phyloP scores from a whole-genome alignment of 2,797 vertebrate genomes.

The Pitangus sulphuratus region DNA sequence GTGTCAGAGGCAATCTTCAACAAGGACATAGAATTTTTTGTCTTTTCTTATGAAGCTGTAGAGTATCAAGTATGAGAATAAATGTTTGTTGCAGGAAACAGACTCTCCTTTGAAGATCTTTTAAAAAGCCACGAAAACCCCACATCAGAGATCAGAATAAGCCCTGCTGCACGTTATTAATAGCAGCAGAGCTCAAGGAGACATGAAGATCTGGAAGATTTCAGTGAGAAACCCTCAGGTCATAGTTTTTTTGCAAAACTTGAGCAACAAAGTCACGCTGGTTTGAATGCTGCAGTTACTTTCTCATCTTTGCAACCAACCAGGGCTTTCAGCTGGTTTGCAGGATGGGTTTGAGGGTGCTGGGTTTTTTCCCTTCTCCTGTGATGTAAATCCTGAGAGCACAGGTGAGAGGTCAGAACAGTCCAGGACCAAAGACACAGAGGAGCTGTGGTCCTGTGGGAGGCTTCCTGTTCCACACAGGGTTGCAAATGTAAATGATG shows the following conservation, averaged over 20 bases:
- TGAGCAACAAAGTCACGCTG: neutral
- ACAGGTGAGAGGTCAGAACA: neutral
- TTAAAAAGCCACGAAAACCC: rapidly evolving
- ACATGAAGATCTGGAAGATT: neutral
- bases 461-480: neutral
- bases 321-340: neutral
- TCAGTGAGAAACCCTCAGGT: neutral
- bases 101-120: neutral
- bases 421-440: neutral
- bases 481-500: neutral
- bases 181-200: neutral
- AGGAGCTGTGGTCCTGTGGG: neutral
- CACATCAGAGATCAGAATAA: neutral
- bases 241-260: neutral
- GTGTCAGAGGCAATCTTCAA: neutral
- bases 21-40: neutral
- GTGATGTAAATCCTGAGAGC: neutral
- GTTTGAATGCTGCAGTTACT: neutral
- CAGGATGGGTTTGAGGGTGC: neutral
- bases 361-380: neutral
- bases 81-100: neutral
- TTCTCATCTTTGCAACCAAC: neutral
- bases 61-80: neutral
- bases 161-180: neutral
- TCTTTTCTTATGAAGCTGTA: neutral